Evolutionary conservation across 2,113 vertebrate species (phyloP), one percentile per base, ranked within the genome.

Genomic region (Brachirus orientalis): DNA sequence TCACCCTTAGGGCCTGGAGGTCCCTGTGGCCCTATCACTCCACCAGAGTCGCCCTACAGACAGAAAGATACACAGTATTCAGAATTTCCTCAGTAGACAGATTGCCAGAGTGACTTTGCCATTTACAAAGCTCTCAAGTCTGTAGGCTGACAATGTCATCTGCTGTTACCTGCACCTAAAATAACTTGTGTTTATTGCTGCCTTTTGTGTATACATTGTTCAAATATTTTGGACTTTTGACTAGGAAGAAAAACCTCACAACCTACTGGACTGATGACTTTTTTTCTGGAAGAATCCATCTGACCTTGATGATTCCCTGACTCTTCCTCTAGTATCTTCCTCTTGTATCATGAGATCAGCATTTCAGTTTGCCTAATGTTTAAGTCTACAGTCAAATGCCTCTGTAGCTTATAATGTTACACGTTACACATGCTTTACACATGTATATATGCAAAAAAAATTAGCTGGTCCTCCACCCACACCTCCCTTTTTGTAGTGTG

Each of bases 1-100:
- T 98, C 96, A 3, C 98, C 98, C 92, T 98, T 98, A n/a, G 92
- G 94, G 86, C 97, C 97, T 17, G 93, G 94, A 55, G 90, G 85
- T 43, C 97, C 97, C 38, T 90, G 94, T 0, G 91, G 94, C 8
- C 96, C 96, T 7, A 81, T 81, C 75, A 91, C 85, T 22, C 94
- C 94, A 62, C 94, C 95, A 57, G 94, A 63, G 43, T 97, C 95
- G 8, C 98, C 98, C 97, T 99, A 72, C 51, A 87, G 63, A 83
- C 52, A 87, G 54, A 68, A 48, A 77, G 14, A 56, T 20, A 74
- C 18, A 72, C 13, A 57, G 17, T 13, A 40, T 66, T 62, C 19
- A 83, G 17, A 52, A 22, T 38, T 19, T 14, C 35, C 46, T 48
- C n/a, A n/a, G 36, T 2, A 28, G 7, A 61, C 17, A 69, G 44